These are phyloP conservation scores for Scleropages formosus DNA, from an alignment of 2,797 vertebrate genomes.

Conservation along the genomic window DNA sequence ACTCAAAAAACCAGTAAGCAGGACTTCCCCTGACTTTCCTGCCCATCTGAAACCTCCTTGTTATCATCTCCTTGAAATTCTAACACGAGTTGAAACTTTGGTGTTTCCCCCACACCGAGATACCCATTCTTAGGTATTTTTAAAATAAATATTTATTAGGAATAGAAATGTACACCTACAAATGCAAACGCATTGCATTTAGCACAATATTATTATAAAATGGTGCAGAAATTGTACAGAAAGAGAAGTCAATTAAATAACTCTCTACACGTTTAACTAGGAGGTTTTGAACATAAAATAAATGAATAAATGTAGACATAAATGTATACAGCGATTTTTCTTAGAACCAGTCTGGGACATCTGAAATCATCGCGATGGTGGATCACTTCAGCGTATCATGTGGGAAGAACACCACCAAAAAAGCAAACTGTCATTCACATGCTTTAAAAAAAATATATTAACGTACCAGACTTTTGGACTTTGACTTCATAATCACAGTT, in stretches of 20 bases:
- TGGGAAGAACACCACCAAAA: background rate
- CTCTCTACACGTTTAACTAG: background rate
- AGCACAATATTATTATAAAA: background rate
- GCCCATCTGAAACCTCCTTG: background rate
- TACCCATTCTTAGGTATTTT: background rate
- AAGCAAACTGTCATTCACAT: background rate
- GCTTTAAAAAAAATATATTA: background rate
- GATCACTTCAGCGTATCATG: background rate
- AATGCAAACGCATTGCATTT: background rate
- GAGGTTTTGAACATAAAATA: background rate
- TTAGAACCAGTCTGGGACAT: no score
- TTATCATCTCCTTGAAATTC: background rate
- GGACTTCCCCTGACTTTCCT: background rate
- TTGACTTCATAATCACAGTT: background rate
- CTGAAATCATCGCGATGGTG: background rate
- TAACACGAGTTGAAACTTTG: background rate
- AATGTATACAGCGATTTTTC: no score
- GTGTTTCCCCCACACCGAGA: background rate
- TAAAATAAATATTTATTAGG: conserved; percentile 30
- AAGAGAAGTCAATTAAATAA: background rate
- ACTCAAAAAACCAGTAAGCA: background rate
- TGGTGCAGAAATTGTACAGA: background rate
- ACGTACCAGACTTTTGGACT: background rate
- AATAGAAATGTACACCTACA: background rate
- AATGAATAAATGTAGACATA: background rate